Evolutionary conservation across 2,888 invertebrate species (phyloP).

Genomic region (Cosmia trapezina): DNA sequence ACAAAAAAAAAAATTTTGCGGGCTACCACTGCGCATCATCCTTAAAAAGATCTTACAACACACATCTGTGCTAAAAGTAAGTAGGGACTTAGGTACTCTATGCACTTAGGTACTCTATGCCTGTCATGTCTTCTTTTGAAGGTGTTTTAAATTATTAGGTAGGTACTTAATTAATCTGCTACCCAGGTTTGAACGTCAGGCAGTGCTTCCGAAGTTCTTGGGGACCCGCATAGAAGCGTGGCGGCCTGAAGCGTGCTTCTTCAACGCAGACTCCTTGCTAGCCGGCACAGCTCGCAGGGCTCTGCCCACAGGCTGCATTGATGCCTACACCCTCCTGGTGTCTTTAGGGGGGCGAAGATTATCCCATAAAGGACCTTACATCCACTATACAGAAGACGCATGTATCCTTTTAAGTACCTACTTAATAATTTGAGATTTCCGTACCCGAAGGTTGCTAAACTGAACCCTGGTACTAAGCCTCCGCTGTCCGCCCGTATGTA

Average conservation of each 20-base stretch:
- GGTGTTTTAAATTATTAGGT: neutral
- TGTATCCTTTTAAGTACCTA: constrained; percentile 93
- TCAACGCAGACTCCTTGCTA: constrained; percentile 96
- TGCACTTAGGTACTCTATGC: too few species aligned
- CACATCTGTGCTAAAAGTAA: too few species aligned
- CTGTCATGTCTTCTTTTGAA: neutral
- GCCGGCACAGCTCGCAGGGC: constrained; percentile 96
- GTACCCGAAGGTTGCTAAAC: too few species aligned
- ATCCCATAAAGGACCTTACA: constrained; percentile 92
- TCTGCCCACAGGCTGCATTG: constrained; percentile 93
- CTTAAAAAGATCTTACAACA: too few species aligned
- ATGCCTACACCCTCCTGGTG: constrained; percentile 97
- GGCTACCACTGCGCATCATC: too few species aligned
- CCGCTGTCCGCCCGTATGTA: too few species aligned
- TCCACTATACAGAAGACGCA: constrained; percentile 98
- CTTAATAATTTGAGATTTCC: neutral
- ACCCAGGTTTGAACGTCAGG: constrained; percentile 96
- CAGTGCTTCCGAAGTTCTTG: constrained; percentile 98
- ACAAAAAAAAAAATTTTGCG: too few species aligned
- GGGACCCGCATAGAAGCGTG: constrained; percentile 97
- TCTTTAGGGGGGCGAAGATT: constrained; percentile 97
- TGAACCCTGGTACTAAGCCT: too few species aligned
- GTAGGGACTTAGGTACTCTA: neutral
- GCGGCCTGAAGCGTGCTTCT: constrained; percentile 95
- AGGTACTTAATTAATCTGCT: constrained; percentile 7